These are phyloP conservation scores for Cerceris ruficornis DNA, from an alignment of 2,888 invertebrate genomes.

Conservation along the genomic window DNA sequence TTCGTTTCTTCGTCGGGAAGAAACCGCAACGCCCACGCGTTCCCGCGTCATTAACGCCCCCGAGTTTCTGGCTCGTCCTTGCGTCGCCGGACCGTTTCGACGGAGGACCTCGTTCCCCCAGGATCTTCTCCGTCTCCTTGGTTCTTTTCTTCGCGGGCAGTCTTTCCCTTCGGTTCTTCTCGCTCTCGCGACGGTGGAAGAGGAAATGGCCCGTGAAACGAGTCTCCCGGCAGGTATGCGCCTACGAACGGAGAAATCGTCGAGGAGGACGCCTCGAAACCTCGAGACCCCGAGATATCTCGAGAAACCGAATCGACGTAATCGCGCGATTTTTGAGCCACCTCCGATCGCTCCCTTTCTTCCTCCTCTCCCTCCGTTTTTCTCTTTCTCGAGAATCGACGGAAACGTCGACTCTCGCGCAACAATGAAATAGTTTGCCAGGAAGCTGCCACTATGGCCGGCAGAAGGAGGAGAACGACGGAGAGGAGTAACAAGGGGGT, in stretches of 20 bases:
- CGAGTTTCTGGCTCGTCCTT: conserved; percentile 21
- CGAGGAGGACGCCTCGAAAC: conserved; percentile 44
- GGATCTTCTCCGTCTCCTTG: conserved; percentile 11
- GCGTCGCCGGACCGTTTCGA: conserved; percentile 19
- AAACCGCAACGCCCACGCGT: conserved; percentile 52
- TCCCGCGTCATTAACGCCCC: conserved; percentile 35
- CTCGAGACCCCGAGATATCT: too few relatives aligned
- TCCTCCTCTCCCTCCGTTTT: not conserved
- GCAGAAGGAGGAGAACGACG: conserved; percentile 12
- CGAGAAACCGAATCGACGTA: conserved; percentile 25
- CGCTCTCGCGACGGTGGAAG: conserved; percentile 31
- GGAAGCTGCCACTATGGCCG: conserved; percentile 59
- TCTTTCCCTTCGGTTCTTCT: not conserved
- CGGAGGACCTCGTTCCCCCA: not conserved
- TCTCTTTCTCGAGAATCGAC: conserved; percentile 15
- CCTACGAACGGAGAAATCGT: conserved; percentile 43
- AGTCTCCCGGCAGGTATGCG: conserved; percentile 40
- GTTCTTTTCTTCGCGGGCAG: conserved; percentile 5
- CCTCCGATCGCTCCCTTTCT: not conserved
- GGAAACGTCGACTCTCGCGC: conserved; percentile 38
- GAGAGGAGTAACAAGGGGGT: conserved; percentile 1
- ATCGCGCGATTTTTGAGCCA: conserved; percentile 28
- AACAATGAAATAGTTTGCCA: conserved; percentile 69
- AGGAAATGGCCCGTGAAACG: conserved; percentile 65
- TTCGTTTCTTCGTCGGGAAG: conserved; percentile 20